Evolutionary conservation across 2,797 vertebrate genomes (phyloP), one percentile per base, ranked within the genome.

Genomic region (Chrysocyon brachyurus): DNA sequence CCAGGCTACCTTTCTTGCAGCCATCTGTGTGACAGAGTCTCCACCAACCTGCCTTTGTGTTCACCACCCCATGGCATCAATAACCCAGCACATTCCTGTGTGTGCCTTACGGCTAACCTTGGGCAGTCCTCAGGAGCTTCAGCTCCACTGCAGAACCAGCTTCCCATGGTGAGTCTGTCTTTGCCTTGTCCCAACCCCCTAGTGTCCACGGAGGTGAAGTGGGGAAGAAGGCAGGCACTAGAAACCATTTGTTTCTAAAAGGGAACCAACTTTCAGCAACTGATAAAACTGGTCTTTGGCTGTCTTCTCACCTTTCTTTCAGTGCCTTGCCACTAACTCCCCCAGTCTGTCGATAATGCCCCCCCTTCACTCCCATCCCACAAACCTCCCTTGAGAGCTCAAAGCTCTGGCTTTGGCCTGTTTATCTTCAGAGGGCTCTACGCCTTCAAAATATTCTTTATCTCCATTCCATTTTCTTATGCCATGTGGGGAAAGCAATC

Each of bases 31-130:
- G 54, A n/a, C 64, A 57, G 54, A 22, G 52, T 59, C 61, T n/a
- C 59, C 54, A 31, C 82, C 6, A 8, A 11, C 72, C 72, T 22
- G 77, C 31, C 87, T 77, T 26, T 46, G 56, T 28, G 61, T 0
- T 11, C 2, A 21, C 21, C 57, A 63, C 56, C 15, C 46, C 14
- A 0, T 1, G 68, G 21, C 24, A 1, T 36, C 40, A 0, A 0
- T 16, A 63, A 70, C 24, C 68, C 70, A 19, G 61, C 40, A 31
- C 33, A 0, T 2, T 24, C 64, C 61, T 28, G 36, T 10, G 12
- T 6, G n/a, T 0, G 28, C n/a, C 24, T 24, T 8, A 63, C 2
- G 3, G 72, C 56, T 2, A 4, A 31, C 64, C 57, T 15, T 0
- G 40, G 40, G 19, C 15, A 4, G 1, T 12, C 24, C 59, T 46